These are phyloP conservation scores for Parazoanthus darwini DNA, from an alignment of 92 coral and sea anemone genomes.

Conservation along the genomic window DNA sequence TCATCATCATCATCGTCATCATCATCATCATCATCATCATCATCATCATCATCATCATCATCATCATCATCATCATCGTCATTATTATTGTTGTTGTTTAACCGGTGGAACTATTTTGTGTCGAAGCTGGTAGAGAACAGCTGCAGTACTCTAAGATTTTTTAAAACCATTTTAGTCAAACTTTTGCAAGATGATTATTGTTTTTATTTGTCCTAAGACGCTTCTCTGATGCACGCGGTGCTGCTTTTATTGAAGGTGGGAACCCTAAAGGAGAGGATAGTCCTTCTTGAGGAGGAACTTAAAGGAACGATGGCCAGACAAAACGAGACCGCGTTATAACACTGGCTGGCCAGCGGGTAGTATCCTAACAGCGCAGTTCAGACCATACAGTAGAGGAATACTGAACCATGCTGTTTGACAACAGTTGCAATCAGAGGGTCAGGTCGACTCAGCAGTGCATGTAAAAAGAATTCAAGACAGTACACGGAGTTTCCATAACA, in stretches of 20 bases:
- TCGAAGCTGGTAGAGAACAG: too few species aligned
- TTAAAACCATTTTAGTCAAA: too few species aligned
- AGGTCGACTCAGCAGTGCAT: too few species aligned
- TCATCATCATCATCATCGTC: background rate
- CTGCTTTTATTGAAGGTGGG: slow-evolving; percentile 54
- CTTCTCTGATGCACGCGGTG: background rate
- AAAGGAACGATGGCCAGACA: slow-evolving; percentile 61
- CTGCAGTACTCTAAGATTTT: too few species aligned
- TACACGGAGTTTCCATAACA: too few species aligned
- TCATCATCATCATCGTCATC: too few species aligned
- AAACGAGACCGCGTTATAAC: slow-evolving; percentile 82
- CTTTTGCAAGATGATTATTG: background rate
- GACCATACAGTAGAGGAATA: background rate
- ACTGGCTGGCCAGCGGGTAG: slow-evolving; percentile 9
- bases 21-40: background rate
- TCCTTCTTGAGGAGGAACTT: slow-evolving; percentile 75
- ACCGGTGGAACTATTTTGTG: too few species aligned
- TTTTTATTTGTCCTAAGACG: too few species aligned
- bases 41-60: background rate
- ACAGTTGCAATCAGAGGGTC: too few species aligned
- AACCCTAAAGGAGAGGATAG: slow-evolving; percentile 78
- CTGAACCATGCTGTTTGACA: too few species aligned
- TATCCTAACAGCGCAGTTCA: background rate
- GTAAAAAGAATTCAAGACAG: too few species aligned
- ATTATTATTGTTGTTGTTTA: background rate